Conservation (phyloP, 1,140 invertebrate species). For the Lithobius niger region DNA sequence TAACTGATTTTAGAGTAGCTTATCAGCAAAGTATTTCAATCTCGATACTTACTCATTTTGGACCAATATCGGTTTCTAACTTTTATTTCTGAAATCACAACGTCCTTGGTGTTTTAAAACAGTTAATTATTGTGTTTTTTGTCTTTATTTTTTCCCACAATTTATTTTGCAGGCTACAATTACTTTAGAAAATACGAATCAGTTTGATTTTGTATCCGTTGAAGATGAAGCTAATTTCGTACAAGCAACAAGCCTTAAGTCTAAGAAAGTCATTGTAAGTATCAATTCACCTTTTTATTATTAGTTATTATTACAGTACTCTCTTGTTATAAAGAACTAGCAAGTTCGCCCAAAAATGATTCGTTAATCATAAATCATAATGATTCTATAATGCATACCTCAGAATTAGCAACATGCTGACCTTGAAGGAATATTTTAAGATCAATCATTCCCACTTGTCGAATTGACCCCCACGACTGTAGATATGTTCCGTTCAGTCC, state of each 20-base stretch:
- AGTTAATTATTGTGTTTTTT: neutral
- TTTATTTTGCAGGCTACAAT: slow-evolving; percentile 46
- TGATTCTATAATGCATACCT: too few relatives aligned
- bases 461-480: too few relatives aligned
- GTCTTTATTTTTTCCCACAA: neutral
- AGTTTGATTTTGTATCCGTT: slow-evolving; percentile 53
- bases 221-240: slow-evolving; percentile 48
- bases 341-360: too few relatives aligned
- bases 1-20: too few relatives aligned
- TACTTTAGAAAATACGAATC: slow-evolving; percentile 58
- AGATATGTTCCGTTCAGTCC: too few relatives aligned
- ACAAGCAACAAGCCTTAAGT: slow-evolving; percentile 11
- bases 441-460: too few relatives aligned
- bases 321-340: neutral
- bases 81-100: neutral
- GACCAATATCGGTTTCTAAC: too few relatives aligned
- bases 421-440: too few relatives aligned
- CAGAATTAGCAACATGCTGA: too few relatives aligned
- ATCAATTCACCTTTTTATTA: neutral
- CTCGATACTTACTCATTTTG: too few relatives aligned
- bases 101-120: neutral
- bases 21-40: too few relatives aligned
- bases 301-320: neutral
- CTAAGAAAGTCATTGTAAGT: slow-evolving; percentile 8
- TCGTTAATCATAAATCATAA: too few relatives aligned